Evolutionary conservation across 2,888 invertebrate genomes (phyloP).

Genomic region (Selenia dentaria): DNA sequence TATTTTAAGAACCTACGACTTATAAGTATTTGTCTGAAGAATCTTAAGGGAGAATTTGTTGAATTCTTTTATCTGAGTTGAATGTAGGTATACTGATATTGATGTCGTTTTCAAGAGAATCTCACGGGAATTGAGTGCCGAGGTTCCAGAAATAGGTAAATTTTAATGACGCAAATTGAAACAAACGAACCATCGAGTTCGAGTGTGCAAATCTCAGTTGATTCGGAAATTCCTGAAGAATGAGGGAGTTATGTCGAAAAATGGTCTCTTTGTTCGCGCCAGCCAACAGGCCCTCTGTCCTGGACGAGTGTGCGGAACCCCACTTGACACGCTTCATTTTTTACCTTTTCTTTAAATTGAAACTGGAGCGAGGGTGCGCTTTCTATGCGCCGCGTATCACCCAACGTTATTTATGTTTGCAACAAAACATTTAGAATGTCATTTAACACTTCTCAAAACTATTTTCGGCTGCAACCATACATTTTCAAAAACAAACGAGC

Average conservation of each 20-base stretch:
- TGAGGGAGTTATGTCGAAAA: constrained; percentile 57
- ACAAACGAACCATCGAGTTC: constrained; percentile 50
- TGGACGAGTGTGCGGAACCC: constrained; percentile 67
- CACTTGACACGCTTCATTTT: constrained; percentile 79
- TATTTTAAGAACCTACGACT: too few relatives aligned
- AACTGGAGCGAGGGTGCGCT: constrained; percentile 61
- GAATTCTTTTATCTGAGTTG: background rate
- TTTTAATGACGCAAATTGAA: constrained; percentile 39
- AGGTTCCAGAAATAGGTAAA: constrained; percentile 11
- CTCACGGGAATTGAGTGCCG: constrained; percentile 12
- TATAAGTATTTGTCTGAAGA: too few relatives aligned
- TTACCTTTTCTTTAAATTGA: constrained; percentile 76
- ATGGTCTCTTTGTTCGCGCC: constrained; percentile 75
- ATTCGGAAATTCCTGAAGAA: constrained; percentile 59
- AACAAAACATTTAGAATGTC: constrained; percentile 49
- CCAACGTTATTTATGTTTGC: constrained; percentile 56
- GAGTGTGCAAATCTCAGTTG: constrained; percentile 65
- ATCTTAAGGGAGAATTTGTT: too few relatives aligned
- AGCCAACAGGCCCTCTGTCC: constrained; percentile 66
- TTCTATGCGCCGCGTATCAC: constrained; percentile 56
- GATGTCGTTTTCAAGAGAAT: constrained; percentile 12
- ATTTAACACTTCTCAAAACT: constrained; percentile 32
- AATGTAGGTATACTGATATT: background rate
- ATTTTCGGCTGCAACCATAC: background rate
- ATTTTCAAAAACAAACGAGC: too few relatives aligned